phyloP scores from a whole-genome alignment of 2,888 invertebrate species.

The Ornithoptera priamus region DNA sequence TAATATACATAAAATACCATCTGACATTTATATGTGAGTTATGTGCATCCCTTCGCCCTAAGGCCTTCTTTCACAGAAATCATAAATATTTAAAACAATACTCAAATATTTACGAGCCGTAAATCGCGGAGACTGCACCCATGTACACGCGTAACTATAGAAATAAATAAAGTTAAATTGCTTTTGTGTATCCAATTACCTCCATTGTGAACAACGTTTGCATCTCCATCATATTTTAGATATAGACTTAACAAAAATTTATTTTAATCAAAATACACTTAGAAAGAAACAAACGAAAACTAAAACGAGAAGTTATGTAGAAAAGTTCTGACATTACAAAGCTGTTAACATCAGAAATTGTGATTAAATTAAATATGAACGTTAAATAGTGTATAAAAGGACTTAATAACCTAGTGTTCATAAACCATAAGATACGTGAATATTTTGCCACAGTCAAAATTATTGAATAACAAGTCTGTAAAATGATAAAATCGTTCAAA shows the following conservation, averaged over 20 bases:
- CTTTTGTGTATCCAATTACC: constrained; percentile 2
- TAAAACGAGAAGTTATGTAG: background rate
- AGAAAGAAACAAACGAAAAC: background rate
- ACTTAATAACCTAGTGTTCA: too few species aligned
- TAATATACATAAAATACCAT: constrained; percentile 22
- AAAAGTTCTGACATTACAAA: too few species aligned
- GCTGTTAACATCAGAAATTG: too few species aligned
- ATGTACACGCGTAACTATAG: constrained; percentile 5
- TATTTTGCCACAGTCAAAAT: too few species aligned
- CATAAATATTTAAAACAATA: constrained; percentile 32
- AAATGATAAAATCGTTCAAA: too few species aligned
- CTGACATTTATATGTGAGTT: constrained; percentile 26
- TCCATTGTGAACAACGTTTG: constrained; percentile 1
- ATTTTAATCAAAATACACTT: background rate
- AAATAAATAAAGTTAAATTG: constrained; percentile 8
- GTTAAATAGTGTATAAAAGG: too few species aligned
- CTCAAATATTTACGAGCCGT: constrained; percentile 27
- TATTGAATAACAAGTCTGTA: too few species aligned
- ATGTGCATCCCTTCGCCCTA: constrained; percentile 27
- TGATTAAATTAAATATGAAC: too few species aligned
- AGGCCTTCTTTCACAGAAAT: constrained; percentile 29
- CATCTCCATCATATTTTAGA: background rate
- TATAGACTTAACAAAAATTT: background rate
- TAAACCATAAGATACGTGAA: too few species aligned
- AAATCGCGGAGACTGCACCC: constrained; percentile 20